Evolutionary conservation across 2,888 invertebrate genomes (phyloP).

Genomic region (Eustalomyia histrio): DNA sequence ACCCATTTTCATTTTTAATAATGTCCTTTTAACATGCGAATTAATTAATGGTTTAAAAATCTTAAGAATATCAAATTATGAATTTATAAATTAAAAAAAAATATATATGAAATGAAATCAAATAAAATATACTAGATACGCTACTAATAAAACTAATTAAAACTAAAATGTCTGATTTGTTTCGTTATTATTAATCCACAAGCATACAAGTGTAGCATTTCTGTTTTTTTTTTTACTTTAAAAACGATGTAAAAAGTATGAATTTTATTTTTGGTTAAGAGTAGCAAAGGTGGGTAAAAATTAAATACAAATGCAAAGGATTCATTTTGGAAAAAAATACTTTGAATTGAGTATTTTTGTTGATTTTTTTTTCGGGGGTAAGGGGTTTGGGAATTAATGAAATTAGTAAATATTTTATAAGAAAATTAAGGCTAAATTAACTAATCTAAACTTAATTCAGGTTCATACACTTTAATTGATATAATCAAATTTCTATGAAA

Average conservation of each 20-base stretch:
- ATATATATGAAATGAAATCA: background rate
- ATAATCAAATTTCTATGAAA: too few relatives aligned
- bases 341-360: background rate
- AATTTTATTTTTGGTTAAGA: slow-evolving; percentile 39
- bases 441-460: too few relatives aligned
- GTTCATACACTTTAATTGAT: too few relatives aligned
- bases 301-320: slow-evolving; percentile 68
- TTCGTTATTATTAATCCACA: slow-evolving; percentile 50
- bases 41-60: slow-evolving; percentile 33
- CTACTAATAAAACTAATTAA: slow-evolving; percentile 43
- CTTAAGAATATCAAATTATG: background rate
- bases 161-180: slow-evolving; percentile 49
- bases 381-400: too few relatives aligned
- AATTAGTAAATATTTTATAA: too few relatives aligned
- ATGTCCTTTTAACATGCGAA: slow-evolving; percentile 56
- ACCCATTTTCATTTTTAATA: slow-evolving; percentile 47
- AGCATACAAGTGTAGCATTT: slow-evolving; percentile 64
- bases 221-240: slow-evolving; percentile 40
- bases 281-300: slow-evolving; percentile 56
- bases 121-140: slow-evolving; percentile 36
- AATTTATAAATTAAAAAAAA: slow-evolving; percentile 18
- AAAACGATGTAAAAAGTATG: slow-evolving; percentile 55
- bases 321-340: slow-evolving; percentile 62
- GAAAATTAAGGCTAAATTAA: too few relatives aligned
- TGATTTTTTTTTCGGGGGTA: background rate